Base-by-base conservation (phyloP, 1,140 invertebrate species). In the Tyrophagus putrescentiae region DNA sequence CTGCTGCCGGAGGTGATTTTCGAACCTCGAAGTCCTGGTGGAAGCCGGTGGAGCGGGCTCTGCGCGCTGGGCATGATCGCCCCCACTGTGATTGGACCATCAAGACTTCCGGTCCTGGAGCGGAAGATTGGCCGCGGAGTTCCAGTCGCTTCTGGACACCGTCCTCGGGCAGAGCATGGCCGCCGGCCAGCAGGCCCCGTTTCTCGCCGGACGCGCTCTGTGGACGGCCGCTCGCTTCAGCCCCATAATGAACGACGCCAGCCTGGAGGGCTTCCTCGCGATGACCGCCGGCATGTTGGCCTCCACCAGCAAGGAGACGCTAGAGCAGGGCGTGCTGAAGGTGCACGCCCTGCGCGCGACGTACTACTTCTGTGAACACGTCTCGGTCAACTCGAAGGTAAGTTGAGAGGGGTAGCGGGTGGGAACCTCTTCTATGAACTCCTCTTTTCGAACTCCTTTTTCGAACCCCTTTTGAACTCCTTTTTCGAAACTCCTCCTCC, bases 21-120 rank as follows among this genome's bases (percentile, higher is more conserved):
- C 64, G 76, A 78, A 39, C 76, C 76, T 50, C 54, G 25, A 5
- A n/a, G 34, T 18, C 21, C 7, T 65, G 67, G 74, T 87, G 84
- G 84, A 85, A 86, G 69, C 71, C 84, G 16, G 81, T 83, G 52
- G 84, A 87, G 71, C 78, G 84, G 0, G 58, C 78, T 87, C 71
- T 71, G 82, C 50, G 81, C 82, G 2, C 70, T 85, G 1, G 79
- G 78, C 41, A 69, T 73, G 42, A 73, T 77, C 5, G 77, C 77
- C 41, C 72, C 77, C 53, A 57, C 78, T 11, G 71, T 84, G 16
- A 69, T 82, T 76, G 79, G 34, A 58, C 50, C 2, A 54, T 65
- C 13, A 61, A 53, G 42, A 6, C 5, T 25, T n/a, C n/a, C n/a
- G n/a, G n/a, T n/a, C n/a, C n/a, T n/a, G n/a, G n/a, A 57, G 44